A percentile compares a stretch with the other conserved stretches of the same genome.
Evolutionary conservation across 2,113 vertebrate genomes (phyloP).

Genomic region (Ahaetulla prasina): DNA sequence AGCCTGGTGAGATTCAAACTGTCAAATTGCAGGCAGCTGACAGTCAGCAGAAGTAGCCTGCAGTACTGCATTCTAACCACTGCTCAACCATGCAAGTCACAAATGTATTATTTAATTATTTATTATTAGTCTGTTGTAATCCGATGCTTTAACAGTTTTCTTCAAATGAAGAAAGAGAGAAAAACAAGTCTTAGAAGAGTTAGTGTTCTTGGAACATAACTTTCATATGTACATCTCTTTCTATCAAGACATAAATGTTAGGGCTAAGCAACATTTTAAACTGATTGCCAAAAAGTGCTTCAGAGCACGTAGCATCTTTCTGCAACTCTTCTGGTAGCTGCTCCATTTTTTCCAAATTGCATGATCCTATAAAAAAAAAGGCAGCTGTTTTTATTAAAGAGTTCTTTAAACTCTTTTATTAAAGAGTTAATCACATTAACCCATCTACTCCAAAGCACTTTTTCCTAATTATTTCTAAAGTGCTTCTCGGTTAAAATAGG

Average conservation of each 20-base stretch:
- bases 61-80: too few relatives aligned
- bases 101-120: slow-evolving; percentile 14
- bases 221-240: neutral
- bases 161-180: slow-evolving; percentile 23
- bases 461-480: neutral
- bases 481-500: neutral
- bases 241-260: neutral
- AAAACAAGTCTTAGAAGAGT: neutral
- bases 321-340: neutral
- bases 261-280: neutral
- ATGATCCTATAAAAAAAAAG: neutral
- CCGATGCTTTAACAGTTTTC: slow-evolving; percentile 6
- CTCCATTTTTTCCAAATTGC: neutral
- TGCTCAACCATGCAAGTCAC: neutral
- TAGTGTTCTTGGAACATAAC: neutral
- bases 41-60: too few relatives aligned
- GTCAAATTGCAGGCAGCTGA: too few relatives aligned
- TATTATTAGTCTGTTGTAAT: slow-evolving; percentile 33
- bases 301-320: neutral
- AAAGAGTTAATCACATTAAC: neutral
- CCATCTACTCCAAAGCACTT: neutral
- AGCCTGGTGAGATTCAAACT: too few relatives aligned
- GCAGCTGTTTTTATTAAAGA: neutral
- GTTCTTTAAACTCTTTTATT: neutral
- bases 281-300: neutral